A percentile compares a stretch with the other conserved stretches of the same genome.
Conservation (phyloP, 1,140 invertebrate species). For the Meloidogyne chitwoodi region DNA sequence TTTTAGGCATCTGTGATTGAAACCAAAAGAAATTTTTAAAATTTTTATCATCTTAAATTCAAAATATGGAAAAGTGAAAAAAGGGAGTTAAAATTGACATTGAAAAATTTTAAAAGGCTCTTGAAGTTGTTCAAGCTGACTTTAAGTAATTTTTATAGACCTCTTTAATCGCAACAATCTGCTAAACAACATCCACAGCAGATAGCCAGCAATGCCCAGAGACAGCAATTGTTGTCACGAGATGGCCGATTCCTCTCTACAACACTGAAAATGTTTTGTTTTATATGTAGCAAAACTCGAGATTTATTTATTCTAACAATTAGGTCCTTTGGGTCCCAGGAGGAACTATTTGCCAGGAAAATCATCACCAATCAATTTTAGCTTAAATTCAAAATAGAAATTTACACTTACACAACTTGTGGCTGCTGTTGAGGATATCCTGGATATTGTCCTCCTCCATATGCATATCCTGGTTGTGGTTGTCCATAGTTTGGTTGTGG, state of each 20-base stretch:
- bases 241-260: slow-evolving; percentile 26
- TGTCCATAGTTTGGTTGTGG: slow-evolving; percentile 26
- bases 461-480: slow-evolving; percentile 8
- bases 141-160: not conserved
- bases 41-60: not conserved
- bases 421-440: slow-evolving; percentile 27
- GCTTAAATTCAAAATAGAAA: not conserved
- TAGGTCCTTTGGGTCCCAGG: too few species aligned
- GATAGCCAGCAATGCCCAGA: slow-evolving; percentile 32
- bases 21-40: too few species aligned
- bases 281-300: too few species aligned
- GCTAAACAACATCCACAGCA: slow-evolving; percentile 37
- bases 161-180: slow-evolving; percentile 30
- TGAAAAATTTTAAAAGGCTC: not conserved
- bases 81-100: not conserved
- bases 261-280: slow-evolving; percentile 13
- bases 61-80: not conserved
- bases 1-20: too few species aligned
- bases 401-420: slow-evolving; percentile 31
- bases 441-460: not conserved
- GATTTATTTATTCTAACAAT: too few species aligned
- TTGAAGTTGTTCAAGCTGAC: not conserved
- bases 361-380: too few species aligned
- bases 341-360: too few species aligned
- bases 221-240: slow-evolving; percentile 30